These are phyloP conservation scores for Stomatorhinus walkeri DNA, from an alignment of 2,797 vertebrate genomes.

Conservation along the genomic window DNA sequence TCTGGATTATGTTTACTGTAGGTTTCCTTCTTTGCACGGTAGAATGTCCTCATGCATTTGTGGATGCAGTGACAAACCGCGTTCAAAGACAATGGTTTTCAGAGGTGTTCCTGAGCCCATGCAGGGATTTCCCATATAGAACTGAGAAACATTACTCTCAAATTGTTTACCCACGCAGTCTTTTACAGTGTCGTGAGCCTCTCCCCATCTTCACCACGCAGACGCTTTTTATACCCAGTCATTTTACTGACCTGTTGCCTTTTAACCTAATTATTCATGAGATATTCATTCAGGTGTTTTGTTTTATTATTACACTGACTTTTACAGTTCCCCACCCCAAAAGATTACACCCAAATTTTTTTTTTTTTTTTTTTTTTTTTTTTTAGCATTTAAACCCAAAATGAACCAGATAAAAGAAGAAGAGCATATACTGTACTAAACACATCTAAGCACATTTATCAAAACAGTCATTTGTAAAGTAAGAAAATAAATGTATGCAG, in stretches of 20 bases:
- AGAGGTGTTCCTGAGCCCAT: neutral
- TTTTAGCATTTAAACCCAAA: no score
- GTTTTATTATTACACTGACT: neutral
- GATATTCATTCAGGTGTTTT: neutral
- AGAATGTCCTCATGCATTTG: neutral
- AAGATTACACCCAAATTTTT: no score
- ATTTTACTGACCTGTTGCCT: neutral
- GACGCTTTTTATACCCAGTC: neutral
- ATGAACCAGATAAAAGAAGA: no score
- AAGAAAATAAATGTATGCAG: neutral
- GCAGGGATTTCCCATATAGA: neutral
- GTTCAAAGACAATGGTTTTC: neutral
- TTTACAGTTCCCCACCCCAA: neutral
- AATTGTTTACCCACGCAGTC: neutral
- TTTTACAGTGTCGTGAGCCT: neutral
- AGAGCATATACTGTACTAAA: no score
- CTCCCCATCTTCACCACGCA: neutral
- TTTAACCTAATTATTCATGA: neutral
- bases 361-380: no score
- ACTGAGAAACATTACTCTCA: neutral
- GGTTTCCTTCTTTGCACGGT: neutral
- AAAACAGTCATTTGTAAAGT: no score
- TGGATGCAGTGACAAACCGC: neutral
- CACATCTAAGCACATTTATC: no score
- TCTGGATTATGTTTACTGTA: neutral